These are phyloP conservation scores for Cryptoprocta ferox DNA, from an alignment of 2,797 vertebrate genomes.

Conservation along the genomic window DNA sequence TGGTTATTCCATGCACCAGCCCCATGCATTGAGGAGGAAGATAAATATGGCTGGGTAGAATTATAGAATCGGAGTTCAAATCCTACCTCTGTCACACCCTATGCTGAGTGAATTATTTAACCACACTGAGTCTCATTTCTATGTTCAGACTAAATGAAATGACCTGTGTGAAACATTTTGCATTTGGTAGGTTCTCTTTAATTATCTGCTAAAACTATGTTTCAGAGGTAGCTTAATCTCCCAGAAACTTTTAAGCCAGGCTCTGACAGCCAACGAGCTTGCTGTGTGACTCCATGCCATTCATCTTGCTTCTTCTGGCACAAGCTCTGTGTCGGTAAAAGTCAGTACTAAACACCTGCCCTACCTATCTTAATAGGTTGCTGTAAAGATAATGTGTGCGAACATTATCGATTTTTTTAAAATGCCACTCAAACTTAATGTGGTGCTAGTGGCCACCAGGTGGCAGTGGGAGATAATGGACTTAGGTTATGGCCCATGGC, in stretches of 20 bases:
- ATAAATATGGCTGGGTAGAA: neutral
- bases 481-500: constrained; percentile 50
- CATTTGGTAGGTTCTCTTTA: neutral
- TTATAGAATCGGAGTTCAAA: constrained; percentile 23
- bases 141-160: constrained; percentile 25
- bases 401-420: neutral
- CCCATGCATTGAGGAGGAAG: neutral
- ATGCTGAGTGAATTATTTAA: constrained; percentile 23
- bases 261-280: neutral
- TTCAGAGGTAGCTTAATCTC: constrained; percentile 40
- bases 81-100: neutral
- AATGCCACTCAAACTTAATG: neutral
- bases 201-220: constrained; percentile 5
- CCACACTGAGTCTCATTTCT: neutral
- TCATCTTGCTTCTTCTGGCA: neutral
- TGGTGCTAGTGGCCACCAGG: constrained; percentile 55
- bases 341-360: neutral
- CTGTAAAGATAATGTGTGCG: neutral
- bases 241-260: neutral
- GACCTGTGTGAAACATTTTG: neutral
- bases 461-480: constrained; percentile 61
- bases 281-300: neutral
- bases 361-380: neutral
- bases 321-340: neutral
- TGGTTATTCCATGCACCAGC: neutral